Evolutionary conservation across 2,797 vertebrate genomes (phyloP).

Genomic region (Cossypha polioptera): DNA sequence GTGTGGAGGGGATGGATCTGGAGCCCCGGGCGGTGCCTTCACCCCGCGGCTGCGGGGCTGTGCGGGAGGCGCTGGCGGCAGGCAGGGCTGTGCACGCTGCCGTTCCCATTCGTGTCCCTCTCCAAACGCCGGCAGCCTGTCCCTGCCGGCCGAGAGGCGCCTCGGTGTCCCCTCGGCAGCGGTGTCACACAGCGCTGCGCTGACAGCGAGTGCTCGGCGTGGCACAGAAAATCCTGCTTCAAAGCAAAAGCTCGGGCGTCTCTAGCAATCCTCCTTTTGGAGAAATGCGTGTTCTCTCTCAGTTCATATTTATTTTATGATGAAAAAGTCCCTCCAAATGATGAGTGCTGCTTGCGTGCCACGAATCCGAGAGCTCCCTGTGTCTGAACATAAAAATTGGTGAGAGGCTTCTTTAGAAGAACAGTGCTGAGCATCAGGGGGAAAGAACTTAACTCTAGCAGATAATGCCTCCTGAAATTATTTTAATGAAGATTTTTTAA

Average conservation of each 20-base stretch:
- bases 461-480: neutral
- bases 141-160: neutral
- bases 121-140: neutral
- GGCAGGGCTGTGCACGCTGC: neutral
- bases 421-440: neutral
- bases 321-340: neutral
- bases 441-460: neutral
- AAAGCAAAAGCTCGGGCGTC: neutral
- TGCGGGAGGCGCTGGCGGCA: fast-evolving
- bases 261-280: neutral
- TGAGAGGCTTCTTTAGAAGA: neutral
- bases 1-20: neutral
- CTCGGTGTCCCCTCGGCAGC: neutral
- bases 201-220: neutral
- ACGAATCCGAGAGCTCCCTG: neutral
- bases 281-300: neutral
- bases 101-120: fast-evolving
- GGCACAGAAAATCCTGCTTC: neutral
- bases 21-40: fast-evolving
- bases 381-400: neutral
- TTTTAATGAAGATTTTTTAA: neutral
- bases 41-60: fast-evolving
- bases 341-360: neutral
- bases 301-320: neutral
- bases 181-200: neutral